A percentile compares a stretch with the other conserved stretches of the same genome.
Conservation (phyloP, 2,113 vertebrate genomes). For the Plectropomus leopardus region DNA sequence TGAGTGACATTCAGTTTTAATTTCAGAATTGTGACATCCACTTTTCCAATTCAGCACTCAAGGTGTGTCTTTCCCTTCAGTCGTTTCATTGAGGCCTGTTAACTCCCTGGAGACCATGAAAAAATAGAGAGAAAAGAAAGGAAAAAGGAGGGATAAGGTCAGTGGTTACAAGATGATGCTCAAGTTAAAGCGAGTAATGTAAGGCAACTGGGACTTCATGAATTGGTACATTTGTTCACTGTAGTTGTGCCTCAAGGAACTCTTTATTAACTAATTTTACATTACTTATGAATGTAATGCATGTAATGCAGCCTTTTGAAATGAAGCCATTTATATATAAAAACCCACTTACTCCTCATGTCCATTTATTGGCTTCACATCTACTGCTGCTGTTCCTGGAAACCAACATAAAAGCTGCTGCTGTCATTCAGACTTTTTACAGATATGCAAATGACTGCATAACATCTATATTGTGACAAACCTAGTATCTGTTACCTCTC, state of each 20-base stretch:
- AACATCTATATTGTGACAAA: not conserved
- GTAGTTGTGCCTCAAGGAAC: not conserved
- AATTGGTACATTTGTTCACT: not conserved
- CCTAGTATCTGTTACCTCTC: slow-evolving; percentile 7
- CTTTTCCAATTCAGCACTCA: slow-evolving; percentile 4
- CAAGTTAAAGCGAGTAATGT: not conserved
- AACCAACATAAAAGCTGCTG: not conserved
- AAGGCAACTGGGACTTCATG: not conserved
- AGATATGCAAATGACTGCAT: not conserved
- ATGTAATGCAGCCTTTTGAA: no score
- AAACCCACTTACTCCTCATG: slow-evolving; percentile 3
- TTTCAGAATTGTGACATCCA: not conserved
- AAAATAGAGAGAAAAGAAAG: not conserved
- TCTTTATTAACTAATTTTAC: no score
- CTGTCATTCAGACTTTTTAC: not conserved
- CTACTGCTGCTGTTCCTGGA: not conserved
- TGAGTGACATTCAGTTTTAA: not conserved
- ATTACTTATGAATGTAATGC: no score
- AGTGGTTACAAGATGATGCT: not conserved
- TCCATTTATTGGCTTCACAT: fast-evolving
- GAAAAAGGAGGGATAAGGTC: not conserved
- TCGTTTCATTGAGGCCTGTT: not conserved
- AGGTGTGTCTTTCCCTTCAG: not conserved
- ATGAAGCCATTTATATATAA: no score
- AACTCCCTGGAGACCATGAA: slow-evolving; percentile 27